Conservation (phyloP, 1,140 invertebrate genomes). For the Tetramorium parvispinum region DNA sequence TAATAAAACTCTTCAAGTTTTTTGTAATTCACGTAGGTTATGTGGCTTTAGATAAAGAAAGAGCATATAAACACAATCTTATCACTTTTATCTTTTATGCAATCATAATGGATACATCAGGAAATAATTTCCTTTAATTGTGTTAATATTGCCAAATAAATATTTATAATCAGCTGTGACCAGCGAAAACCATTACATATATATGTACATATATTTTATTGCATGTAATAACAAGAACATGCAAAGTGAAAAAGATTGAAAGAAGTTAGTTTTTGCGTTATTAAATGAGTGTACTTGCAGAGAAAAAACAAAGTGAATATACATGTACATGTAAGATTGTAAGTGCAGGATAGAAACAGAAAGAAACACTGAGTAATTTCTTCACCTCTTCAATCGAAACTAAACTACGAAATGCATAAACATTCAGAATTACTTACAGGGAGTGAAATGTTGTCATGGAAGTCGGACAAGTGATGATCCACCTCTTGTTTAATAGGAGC, state of each 20-base stretch:
- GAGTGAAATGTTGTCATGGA: slow-evolving; percentile 85
- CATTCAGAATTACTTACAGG: slow-evolving; percentile 79
- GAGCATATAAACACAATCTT: slow-evolving; percentile 9
- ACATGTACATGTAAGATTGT: not conserved
- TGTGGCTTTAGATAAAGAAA: slow-evolving; percentile 38
- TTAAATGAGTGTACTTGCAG: not conserved
- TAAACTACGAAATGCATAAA: slow-evolving; percentile 18
- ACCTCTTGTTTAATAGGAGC: slow-evolving; percentile 89
- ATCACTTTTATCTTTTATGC: slow-evolving; percentile 47
- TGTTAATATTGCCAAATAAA: not conserved
- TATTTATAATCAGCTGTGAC: slow-evolving; percentile 1
- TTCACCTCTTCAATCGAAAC: no score
- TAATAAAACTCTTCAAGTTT: not conserved
- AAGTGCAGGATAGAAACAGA: not conserved
- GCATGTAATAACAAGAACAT: not conserved
- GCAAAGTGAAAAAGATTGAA: slow-evolving; percentile 17
- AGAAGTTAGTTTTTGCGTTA: slow-evolving; percentile 22
- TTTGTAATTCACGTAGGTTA: not conserved
- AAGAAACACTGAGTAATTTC: not conserved
- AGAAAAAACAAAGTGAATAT: not conserved
- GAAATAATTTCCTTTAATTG: slow-evolving; percentile 28
- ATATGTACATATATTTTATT: not conserved
- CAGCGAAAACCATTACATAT: not conserved
- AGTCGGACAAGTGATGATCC: slow-evolving; percentile 85
- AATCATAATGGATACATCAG: slow-evolving; percentile 24